Percentiles rank a stretch among this genome's conserved stretches.
Conservation (phyloP, 2,113 vertebrate genomes). For the Colaptes auratus region DNA sequence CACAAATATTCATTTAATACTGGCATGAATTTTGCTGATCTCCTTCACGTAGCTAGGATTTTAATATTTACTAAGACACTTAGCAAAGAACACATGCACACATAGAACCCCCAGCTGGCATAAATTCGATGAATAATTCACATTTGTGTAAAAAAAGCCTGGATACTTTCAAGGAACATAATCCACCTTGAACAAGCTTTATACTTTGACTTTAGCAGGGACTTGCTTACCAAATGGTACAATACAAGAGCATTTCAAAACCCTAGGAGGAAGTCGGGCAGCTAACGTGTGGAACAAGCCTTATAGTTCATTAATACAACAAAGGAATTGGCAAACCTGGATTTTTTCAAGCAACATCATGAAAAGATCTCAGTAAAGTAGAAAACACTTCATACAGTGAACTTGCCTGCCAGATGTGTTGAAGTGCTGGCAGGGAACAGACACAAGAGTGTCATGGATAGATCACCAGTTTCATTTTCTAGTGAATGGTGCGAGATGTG, state of each 20-base stretch:
- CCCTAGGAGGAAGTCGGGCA: neutral
- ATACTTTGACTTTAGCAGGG: neutral
- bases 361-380: neutral
- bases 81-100: neutral
- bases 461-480: neutral
- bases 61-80: slow-evolving; percentile 6
- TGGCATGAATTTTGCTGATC: neutral
- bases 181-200: neutral
- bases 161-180: neutral
- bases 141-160: neutral
- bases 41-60: neutral
- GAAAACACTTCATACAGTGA: neutral
- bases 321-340: neutral
- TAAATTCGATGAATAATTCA: neutral
- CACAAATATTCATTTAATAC: neutral
- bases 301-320: neutral
- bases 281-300: neutral
- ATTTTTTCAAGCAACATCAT: neutral
- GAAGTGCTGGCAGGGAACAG: slow-evolving; percentile 71
- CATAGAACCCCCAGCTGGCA: neutral
- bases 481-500: neutral
- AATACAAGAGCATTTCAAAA: neutral
- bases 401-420: slow-evolving; percentile 66
- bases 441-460: neutral
- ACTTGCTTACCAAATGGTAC: neutral